Percentiles rank a stretch among this genome's conserved stretches.
phyloP scores from a whole-genome alignment of 2,888 invertebrate genomes.

The Phaedon cochleariae region DNA sequence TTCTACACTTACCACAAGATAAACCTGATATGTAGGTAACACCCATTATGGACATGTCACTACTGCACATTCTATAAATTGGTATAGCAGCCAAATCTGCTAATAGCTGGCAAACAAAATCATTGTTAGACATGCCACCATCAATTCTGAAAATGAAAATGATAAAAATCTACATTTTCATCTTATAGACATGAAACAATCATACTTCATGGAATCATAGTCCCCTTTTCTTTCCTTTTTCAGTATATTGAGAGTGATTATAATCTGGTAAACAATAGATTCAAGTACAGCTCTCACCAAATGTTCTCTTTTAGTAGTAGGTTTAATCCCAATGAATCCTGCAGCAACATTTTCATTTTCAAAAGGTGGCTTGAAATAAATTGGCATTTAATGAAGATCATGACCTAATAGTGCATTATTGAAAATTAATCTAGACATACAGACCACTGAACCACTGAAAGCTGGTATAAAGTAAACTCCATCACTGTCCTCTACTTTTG shows the following conservation, averaged over 20 bases:
- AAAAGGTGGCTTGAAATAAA: conserved; percentile 78
- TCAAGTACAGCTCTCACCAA: conserved; percentile 85
- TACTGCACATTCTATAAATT: conserved; percentile 77
- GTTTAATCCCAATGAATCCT: conserved; percentile 81
- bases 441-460: conserved; percentile 87
- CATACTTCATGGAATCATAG: conserved; percentile 72
- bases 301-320: conserved; percentile 80
- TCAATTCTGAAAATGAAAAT: conserved; percentile 74
- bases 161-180: background rate
- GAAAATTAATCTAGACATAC: conserved; percentile 33
- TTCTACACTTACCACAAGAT: conserved; percentile 70
- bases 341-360: conserved; percentile 86
- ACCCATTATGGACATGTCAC: conserved; percentile 87
- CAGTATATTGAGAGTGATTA: conserved; percentile 80
- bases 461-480: conserved; percentile 90
- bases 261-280: conserved; percentile 83
- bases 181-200: background rate
- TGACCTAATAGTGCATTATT: too few species aligned
- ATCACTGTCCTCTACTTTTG: conserved; percentile 73
- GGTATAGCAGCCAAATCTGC: conserved; percentile 80
- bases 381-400: background rate
- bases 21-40: conserved; percentile 88
- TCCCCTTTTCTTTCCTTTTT: conserved; percentile 69
- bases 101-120: conserved; percentile 89
- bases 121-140: conserved; percentile 95